Conservation (phyloP, 92 coral and sea anemone genomes). For the Desmophyllum pertusum region DNA sequence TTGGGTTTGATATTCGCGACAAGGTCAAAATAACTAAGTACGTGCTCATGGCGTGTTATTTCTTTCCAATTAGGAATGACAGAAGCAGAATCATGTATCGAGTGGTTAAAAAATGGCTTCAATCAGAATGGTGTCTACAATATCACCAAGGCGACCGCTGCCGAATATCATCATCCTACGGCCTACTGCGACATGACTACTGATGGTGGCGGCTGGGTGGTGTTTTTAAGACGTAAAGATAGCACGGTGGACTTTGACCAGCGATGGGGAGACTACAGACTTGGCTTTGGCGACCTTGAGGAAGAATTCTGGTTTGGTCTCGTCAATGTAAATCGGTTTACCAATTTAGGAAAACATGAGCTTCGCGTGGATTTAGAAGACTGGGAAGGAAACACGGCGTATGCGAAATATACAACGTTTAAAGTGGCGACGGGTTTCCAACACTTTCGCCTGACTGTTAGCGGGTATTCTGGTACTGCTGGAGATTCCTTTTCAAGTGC, state of each 20-base stretch:
- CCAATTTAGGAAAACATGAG: neutral
- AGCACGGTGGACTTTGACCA: neutral
- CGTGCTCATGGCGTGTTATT: no score
- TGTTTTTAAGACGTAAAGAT: neutral
- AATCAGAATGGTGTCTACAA: neutral
- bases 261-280: neutral
- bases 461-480: slow-evolving; percentile 7
- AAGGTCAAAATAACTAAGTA: neutral
- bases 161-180: no score
- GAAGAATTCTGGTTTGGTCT: neutral
- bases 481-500: neutral
- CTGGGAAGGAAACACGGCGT: slow-evolving; percentile 11
- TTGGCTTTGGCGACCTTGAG: neutral
- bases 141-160: neutral
- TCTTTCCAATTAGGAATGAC: neutral
- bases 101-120: slow-evolving; percentile 7
- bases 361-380: slow-evolving; percentile 6
- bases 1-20: no score
- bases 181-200: neutral
- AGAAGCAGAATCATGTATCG: neutral
- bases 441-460: neutral
- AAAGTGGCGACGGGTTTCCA: neutral
- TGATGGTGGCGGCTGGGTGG: slow-evolving; percentile 7
- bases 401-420: neutral
- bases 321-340: neutral